Conservation (phyloP, 2,797 vertebrate genomes). For the Meda fulgida region DNA sequence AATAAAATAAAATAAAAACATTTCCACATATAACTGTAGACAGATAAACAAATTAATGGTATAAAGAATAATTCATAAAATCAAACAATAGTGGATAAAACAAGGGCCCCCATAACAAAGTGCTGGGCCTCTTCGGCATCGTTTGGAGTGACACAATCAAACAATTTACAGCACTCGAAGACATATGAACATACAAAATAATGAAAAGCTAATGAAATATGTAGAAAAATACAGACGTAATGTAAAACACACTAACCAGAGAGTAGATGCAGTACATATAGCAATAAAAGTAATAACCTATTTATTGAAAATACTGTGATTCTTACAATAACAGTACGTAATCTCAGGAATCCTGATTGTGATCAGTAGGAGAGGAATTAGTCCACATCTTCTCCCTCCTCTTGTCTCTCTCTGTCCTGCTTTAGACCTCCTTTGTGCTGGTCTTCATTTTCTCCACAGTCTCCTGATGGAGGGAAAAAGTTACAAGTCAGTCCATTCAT, state of each 20-base stretch:
- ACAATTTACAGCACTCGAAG: constrained; percentile 75
- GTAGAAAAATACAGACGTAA: constrained; percentile 31
- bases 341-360: constrained; percentile 64
- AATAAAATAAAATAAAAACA: constrained; percentile 36
- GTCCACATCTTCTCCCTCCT: constrained; percentile 60
- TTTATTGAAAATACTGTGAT: constrained; percentile 68
- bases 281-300: constrained; percentile 67
- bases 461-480: constrained; percentile 76
- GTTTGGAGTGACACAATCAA: constrained; percentile 72
- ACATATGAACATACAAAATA: constrained; percentile 36
- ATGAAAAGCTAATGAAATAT: constrained; percentile 68
- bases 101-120: constrained; percentile 68
- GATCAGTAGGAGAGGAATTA: constrained; percentile 45
- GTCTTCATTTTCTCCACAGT: constrained; percentile 90
- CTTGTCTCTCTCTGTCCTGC: constrained; percentile 48
- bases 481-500: neutral
- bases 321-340: constrained; percentile 68
- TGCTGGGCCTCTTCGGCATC: constrained; percentile 62
- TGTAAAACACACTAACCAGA: constrained; percentile 62
- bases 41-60: constrained; percentile 52
- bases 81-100: constrained; percentile 47
- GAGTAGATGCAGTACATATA: constrained; percentile 51
- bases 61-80: constrained; percentile 58
- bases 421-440: constrained; percentile 91
- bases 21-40: constrained; percentile 51